phyloP scores from a whole-genome alignment of 2,797 vertebrate genomes.

The Typhlichthys subterraneus region DNA sequence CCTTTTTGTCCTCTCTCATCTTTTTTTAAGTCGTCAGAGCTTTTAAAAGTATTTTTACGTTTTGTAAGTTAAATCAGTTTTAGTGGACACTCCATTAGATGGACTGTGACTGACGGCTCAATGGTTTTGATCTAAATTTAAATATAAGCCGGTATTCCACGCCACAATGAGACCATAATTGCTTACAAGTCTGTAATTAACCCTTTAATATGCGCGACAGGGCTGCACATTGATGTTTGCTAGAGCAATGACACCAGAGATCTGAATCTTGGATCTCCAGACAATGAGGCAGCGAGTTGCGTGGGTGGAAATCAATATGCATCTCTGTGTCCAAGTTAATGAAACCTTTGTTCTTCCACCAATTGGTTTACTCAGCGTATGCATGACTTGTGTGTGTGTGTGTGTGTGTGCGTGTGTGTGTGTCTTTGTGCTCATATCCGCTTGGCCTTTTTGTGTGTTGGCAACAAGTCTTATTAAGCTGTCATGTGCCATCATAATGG shows the following conservation, averaged over 20 bases:
- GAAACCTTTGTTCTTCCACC: constrained; percentile 59
- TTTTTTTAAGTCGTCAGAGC: neutral
- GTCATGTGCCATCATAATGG: constrained; percentile 47
- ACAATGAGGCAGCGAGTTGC: constrained; percentile 59
- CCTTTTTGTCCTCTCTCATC: constrained; percentile 10
- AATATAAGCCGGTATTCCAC: constrained; percentile 37
- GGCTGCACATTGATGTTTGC: constrained; percentile 58
- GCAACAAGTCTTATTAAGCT: constrained; percentile 50
- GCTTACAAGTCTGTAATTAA: constrained; percentile 69
- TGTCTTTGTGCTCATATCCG: constrained; percentile 3
- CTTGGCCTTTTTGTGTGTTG: constrained; percentile 34
- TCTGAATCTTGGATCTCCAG: constrained; percentile 57
- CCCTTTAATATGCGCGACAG: constrained; percentile 54
- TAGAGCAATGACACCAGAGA: constrained; percentile 42
- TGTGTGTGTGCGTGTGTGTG: constrained; percentile 17
- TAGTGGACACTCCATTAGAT: constrained; percentile 33
- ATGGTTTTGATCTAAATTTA: constrained; percentile 46
- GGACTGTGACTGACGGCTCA: constrained; percentile 31
- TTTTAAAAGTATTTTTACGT: neutral
- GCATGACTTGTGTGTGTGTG: constrained; percentile 23
- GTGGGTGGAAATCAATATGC: constrained; percentile 64
- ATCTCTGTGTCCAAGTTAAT: constrained; percentile 61
- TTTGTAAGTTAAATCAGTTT: constrained; percentile 27
- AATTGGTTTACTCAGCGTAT: constrained; percentile 59
- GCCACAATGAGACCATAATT: constrained; percentile 60